These are phyloP conservation scores for Pseudotriccus pelzelni DNA, from an alignment of 2,797 vertebrate species.

Conservation along the genomic window DNA sequence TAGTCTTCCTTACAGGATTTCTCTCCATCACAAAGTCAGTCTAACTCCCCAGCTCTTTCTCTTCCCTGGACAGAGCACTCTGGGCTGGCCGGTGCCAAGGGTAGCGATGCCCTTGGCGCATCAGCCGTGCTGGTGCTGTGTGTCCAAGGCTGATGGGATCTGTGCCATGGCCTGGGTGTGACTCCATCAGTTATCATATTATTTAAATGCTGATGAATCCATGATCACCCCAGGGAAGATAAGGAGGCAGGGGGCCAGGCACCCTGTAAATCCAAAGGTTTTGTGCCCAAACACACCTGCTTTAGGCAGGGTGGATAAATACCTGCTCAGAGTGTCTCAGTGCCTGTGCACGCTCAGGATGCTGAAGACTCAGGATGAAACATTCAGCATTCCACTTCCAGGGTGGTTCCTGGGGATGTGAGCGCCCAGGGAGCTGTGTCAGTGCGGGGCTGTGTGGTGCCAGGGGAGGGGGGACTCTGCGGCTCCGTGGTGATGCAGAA, in stretches of 20 bases:
- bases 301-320: not conserved
- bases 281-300: not conserved
- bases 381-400: not conserved
- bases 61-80: not conserved
- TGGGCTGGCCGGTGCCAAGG: rapidly evolving
- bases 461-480: rapidly evolving
- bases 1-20: not conserved
- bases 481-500: not conserved
- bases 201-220: not conserved
- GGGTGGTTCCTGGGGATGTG: not conserved
- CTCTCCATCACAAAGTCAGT: not conserved
- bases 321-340: not conserved
- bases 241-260: not conserved
- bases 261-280: not conserved
- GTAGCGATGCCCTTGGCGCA: not conserved
- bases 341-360: rapidly evolving
- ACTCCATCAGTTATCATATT: rapidly evolving
- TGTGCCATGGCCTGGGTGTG: not conserved
- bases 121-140: rapidly evolving
- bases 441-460: rapidly evolving
- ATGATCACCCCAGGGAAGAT: rapidly evolving
- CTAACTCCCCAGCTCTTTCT: not conserved
- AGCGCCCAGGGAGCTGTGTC: rapidly evolving
- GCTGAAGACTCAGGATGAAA: not conserved
- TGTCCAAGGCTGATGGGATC: not conserved